phyloP scores from a whole-genome alignment of 2,113 vertebrate species.

The Dendropsophus ebraccatus region DNA sequence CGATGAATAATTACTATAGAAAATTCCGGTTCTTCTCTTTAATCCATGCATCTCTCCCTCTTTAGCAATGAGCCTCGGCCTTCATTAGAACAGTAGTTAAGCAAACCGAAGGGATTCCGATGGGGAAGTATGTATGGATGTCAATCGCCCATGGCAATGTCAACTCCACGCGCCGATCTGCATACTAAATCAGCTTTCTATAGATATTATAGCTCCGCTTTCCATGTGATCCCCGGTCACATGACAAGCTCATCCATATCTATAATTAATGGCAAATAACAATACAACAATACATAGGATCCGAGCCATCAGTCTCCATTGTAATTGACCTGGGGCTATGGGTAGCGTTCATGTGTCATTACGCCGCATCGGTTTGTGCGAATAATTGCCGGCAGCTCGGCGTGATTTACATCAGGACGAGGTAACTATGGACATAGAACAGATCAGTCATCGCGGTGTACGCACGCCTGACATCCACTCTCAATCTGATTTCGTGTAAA shows the following conservation, averaged over 20 bases:
- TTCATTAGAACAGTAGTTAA: conserved; percentile 2
- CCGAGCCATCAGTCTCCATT: conserved; percentile 39
- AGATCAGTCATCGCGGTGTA: conserved; percentile 14
- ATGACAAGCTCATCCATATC: conserved; percentile 30
- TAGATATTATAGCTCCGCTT: neutral
- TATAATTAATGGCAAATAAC: conserved; percentile 28
- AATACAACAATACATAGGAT: neutral
- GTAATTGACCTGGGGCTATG: conserved; percentile 34
- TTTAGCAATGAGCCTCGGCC: no score
- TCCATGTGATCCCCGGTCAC: neutral
- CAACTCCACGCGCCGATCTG: neutral
- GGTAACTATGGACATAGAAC: neutral
- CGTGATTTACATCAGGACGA: conserved; percentile 34
- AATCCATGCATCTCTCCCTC: neutral
- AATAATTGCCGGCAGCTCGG: conserved; percentile 18
- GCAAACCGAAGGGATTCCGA: neutral
- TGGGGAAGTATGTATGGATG: conserved; percentile 1
- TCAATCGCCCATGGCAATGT: conserved; percentile 12
- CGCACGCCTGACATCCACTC: conserved; percentile 27
- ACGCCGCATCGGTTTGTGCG: neutral
- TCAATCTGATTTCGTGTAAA: conserved; percentile 24
- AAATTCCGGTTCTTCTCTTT: neutral
- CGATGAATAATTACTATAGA: conserved; percentile 9
- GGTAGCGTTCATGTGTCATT: conserved; percentile 39
- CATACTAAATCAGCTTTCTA: neutral